phyloP scores from a whole-genome alignment of 1,140 invertebrate species.

The Rhizoglyphus robini region DNA sequence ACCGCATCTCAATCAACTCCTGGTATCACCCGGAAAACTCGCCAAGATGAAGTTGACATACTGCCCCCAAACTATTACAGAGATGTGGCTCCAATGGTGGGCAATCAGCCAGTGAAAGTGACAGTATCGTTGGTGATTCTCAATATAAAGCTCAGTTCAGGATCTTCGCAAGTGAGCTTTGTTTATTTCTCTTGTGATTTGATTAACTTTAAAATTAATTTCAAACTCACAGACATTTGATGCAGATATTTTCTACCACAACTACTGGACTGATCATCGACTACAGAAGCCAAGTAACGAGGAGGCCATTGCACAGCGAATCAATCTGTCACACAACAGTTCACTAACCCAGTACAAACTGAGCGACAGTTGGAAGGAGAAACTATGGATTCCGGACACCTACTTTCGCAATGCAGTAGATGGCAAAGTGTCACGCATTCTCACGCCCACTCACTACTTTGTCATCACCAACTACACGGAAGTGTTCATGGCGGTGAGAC shows the following conservation, averaged over 20 bases:
- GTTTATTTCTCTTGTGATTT: neutral
- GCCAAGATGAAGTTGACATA: constrained; percentile 1
- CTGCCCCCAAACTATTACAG: neutral
- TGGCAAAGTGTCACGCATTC: constrained; percentile 15
- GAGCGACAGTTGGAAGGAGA: constrained; percentile 20
- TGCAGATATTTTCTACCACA: constrained; percentile 25
- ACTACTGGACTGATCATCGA: constrained; percentile 24
- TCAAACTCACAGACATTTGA: constrained; percentile 21
- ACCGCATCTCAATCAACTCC: too few relatives aligned
- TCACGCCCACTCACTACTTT: constrained; percentile 16
- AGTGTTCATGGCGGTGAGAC: constrained; percentile 14
- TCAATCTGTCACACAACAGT: neutral
- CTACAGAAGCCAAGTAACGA: constrained; percentile 16
- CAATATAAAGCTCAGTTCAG: neutral
- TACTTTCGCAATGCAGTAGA: constrained; percentile 26
- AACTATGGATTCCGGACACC: constrained; percentile 26
- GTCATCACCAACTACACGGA: constrained; percentile 7
- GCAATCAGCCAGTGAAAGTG: constrained; percentile 6
- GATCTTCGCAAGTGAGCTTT: neutral
- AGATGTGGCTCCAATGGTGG: constrained; percentile 10
- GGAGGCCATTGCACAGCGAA: neutral
- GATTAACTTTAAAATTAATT: neutral
- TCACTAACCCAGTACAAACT: constrained; percentile 5
- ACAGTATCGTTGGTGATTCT: constrained; percentile 2
- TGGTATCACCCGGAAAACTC: neutral